These are phyloP conservation scores for Nymphicus hollandicus DNA, from an alignment of 2,113 vertebrate genomes.

Conservation along the genomic window DNA sequence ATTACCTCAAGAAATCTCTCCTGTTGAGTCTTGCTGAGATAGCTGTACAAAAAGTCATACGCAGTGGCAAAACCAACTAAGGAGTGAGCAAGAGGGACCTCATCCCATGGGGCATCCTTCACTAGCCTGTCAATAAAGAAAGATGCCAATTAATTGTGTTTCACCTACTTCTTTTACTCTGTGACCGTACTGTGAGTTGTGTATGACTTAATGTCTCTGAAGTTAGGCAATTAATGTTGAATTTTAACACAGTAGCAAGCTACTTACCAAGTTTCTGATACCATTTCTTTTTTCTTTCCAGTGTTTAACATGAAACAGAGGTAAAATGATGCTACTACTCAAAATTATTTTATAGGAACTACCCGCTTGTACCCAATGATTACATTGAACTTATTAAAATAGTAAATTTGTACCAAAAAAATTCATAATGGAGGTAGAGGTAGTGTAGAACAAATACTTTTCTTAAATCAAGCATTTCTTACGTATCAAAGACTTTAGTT, in stretches of 20 bases:
- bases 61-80: conserved; percentile 96
- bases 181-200: background rate
- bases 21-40: conserved; percentile 88
- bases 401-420: background rate
- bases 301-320: background rate
- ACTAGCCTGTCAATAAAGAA: conserved; percentile 85
- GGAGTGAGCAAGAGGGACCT: conserved; percentile 94
- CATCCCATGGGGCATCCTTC: conserved; percentile 97
- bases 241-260: background rate
- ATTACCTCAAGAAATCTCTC: conserved; percentile 95
- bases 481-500: background rate
- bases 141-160: background rate
- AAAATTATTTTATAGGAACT: background rate
- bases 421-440: background rate
- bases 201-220: background rate
- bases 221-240: background rate
- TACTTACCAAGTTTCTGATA: background rate
- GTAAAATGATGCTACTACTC: background rate
- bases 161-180: background rate
- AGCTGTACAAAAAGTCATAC: conserved; percentile 93
- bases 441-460: background rate
- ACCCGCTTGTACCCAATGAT: background rate
- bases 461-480: background rate
- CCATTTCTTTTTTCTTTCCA: background rate
- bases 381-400: background rate